Conservation (phyloP, 2,113 vertebrate genomes). For the Megalops atlanticus region DNA sequence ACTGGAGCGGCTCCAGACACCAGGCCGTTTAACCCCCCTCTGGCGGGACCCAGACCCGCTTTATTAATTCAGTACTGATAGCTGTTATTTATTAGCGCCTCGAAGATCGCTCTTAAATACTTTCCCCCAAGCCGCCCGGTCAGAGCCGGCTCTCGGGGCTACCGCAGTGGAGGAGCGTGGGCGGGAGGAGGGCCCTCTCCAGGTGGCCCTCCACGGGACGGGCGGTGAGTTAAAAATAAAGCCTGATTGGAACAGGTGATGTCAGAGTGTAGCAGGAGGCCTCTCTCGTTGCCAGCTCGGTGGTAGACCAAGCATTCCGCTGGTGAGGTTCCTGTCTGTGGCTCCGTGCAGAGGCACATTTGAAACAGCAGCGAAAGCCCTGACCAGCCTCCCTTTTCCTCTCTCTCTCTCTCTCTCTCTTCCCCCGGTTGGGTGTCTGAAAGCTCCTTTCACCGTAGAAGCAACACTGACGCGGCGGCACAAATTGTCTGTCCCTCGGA, state of each 20-base stretch:
- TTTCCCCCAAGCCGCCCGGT: slow-evolving; percentile 14
- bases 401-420: neutral
- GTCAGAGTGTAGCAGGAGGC: slow-evolving; percentile 53
- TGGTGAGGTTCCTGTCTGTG: slow-evolving; percentile 44
- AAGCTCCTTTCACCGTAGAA: slow-evolving; percentile 56
- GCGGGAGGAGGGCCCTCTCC: too few species aligned
- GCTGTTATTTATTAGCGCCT: slow-evolving; percentile 28
- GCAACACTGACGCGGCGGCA: slow-evolving; percentile 55
- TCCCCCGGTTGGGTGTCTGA: slow-evolving; percentile 44
- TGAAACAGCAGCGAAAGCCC: slow-evolving; percentile 19
- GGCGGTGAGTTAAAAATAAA: slow-evolving; percentile 46
- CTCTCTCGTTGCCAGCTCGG: slow-evolving; percentile 53
- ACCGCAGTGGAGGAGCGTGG: slow-evolving; percentile 22
- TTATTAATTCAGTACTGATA: slow-evolving; percentile 51
- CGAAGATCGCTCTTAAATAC: slow-evolving; percentile 26
- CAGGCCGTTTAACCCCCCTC: slow-evolving; percentile 19
- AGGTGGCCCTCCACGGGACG: slow-evolving; percentile 31
- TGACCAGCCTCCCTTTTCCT: neutral
- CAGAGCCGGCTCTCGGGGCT: neutral
- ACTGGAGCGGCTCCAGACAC: slow-evolving; percentile 30
- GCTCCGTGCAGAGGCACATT: slow-evolving; percentile 36
- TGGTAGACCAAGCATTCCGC: slow-evolving; percentile 61
- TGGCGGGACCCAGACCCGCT: slow-evolving; percentile 27
- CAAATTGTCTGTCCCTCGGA: slow-evolving; percentile 47
- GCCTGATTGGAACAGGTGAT: slow-evolving; percentile 62